Base-by-base conservation (phyloP, 2,797 vertebrate genomes). In the Lophius americanus region DNA sequence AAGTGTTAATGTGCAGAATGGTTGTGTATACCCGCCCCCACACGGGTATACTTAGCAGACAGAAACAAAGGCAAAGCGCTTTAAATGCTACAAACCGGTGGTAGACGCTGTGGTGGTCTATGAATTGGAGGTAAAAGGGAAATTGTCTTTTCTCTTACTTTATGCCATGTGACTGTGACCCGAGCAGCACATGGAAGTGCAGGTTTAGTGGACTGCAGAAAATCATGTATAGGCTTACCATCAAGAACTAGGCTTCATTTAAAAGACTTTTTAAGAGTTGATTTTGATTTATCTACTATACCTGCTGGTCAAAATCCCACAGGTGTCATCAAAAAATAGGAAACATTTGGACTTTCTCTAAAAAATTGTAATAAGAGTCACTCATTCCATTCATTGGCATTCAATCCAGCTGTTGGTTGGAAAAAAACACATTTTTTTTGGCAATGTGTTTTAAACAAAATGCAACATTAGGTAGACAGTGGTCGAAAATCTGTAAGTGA, bases 121-220 rank as follows among this genome's bases (percentile, higher is more conserved):
- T 13, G 13, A 13, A 47, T 3, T 6, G 12, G 46, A 68, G 43
- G 63, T 23, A 2, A 61, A 60, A 61, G 52, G 48, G 50, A 69
- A 70, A 51, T 6, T 23, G 52, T 4, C 12, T 32, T 37, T 23
- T 9, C 4, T 8, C 44, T 57, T 2, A 9, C 62, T 52, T 51
- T 0, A 13, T 54, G 67, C 77, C 84, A 84, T 82, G 78, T 64
- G 81, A 72, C 60, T 52, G 6, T 7, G 37, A 56, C 9, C 23
- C 7, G 36, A 4, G 4, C 23, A 7, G 6, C 51, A 55, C 36
- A 39, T 12, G 0, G 2, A 41, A 39, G 37, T 23, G 38, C 5
- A 7, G 53, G 9, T 38, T 43, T 55, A 37, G 50, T 8, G 35
- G 59, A 43, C 5, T 10, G 7, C 10, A 41, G 9, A 1, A 9